Conservation (phyloP, 2,113 vertebrate species). For the Tachysurus fulvidraco region DNA sequence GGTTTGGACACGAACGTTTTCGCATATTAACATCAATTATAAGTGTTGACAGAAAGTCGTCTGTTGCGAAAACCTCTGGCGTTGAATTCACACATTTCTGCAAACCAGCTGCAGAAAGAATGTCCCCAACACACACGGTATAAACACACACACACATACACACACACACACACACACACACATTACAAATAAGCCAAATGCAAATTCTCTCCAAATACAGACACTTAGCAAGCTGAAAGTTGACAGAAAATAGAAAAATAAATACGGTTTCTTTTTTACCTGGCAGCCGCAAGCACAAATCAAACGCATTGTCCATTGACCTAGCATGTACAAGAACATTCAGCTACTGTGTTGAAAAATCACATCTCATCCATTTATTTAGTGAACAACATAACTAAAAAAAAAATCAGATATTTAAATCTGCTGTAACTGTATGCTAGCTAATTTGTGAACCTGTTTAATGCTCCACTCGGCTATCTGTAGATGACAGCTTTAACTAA, state of each 20-base stretch:
- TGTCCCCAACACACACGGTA: constrained; percentile 58
- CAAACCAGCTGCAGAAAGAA: constrained; percentile 77
- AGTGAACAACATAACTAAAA: not conserved
- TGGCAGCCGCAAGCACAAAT: too few species aligned
- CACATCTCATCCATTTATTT: not conserved
- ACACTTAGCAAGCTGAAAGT: not conserved
- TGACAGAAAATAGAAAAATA: not conserved
- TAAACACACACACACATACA: constrained; percentile 55
- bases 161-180: constrained; percentile 27
- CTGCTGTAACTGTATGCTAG: not conserved
- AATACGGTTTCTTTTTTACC: not conserved
- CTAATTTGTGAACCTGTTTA: not conserved
- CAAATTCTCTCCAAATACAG: not conserved
- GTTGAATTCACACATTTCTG: constrained; percentile 63
- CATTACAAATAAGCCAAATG: not conserved
- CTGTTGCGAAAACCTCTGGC: not conserved
- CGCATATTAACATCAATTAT: not conserved
- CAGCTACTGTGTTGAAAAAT: not conserved
- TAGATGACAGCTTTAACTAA: not conserved
- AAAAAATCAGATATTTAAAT: not conserved
- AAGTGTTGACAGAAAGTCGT: not conserved
- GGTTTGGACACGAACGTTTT: not conserved
- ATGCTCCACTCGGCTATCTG: not conserved
- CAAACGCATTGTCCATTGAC: not conserved
- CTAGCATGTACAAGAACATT: not conserved